Base-by-base conservation (phyloP, 2,888 invertebrate species). In the Synanthedon formicaeformis region DNA sequence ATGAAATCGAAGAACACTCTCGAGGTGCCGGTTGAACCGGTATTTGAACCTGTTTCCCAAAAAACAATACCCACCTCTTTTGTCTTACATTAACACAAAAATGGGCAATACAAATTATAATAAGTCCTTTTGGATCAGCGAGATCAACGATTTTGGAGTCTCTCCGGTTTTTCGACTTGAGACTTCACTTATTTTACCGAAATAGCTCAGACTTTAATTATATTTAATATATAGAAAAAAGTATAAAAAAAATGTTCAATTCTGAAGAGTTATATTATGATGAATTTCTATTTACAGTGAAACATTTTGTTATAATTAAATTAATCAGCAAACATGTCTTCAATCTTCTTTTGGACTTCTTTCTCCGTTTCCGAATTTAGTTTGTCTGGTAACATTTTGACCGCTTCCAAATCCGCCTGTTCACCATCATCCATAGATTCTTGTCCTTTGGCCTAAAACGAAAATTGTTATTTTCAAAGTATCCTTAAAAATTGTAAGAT, bases 301-400 rank as follows among this genome's bases (percentile, higher is more conserved):
- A 50, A 54, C 52, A 53, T 49, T 53, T 50, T 34, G 48, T 8
- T 53, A 48, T 34, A 51, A 52, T 57, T 50, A 53, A 50, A 54
- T 67, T 80, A 88, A 68, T 88, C 88, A 51, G 88, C 88, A 68
- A 88, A 88, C 85, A 88, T 88, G 55, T 88, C 88, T 64, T 88
- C 87, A 51, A 85, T 88, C 61, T 84, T 86, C 73, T 80, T 86
- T 61, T 84, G 87, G 27, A 84, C 85, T 68, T 83, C 83, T 59
- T 82, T 86, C 60, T 86, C 86, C 1, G 81, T 78, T 54, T 86
- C 85, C 0, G 86, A 81, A 57, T 85, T 85, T 16, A 86, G 77
- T 68, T 85, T 86, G 56, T 86, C 87, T 2, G 87, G 87, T 45
- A 86, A 58, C 57, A 78, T 64, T 57, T 85, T 83, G 49, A 83